These are phyloP conservation scores for Lordiphosa fenestrarum DNA, from an alignment of 2,888 invertebrate genomes.

Conservation along the genomic window DNA sequence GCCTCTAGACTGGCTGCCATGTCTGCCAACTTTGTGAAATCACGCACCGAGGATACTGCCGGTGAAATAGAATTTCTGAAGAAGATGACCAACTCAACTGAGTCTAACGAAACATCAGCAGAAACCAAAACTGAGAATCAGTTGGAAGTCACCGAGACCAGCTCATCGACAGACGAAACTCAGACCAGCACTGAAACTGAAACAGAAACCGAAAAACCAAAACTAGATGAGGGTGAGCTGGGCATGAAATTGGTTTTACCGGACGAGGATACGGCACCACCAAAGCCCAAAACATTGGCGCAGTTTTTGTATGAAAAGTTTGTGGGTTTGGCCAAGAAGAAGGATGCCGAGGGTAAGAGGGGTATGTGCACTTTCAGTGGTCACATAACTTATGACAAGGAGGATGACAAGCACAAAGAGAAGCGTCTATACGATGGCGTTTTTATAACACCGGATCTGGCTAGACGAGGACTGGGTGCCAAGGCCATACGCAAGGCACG, in stretches of 20 bases:
- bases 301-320: slow-evolving; percentile 19
- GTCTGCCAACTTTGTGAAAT: background rate
- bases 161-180: slow-evolving; percentile 1
- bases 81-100: background rate
- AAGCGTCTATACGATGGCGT: background rate
- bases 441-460: slow-evolving; percentile 23
- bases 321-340: slow-evolving; percentile 12
- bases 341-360: slow-evolving; percentile 1
- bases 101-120: background rate
- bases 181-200: background rate
- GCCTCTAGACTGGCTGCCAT: background rate
- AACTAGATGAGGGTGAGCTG: slow-evolving; percentile 23
- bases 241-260: slow-evolving; percentile 15
- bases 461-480: slow-evolving; percentile 16
- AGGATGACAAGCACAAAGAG: background rate
- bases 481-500: background rate
- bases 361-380: slow-evolving; percentile 17
- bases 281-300: slow-evolving; percentile 1
- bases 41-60: no score
- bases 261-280: background rate
- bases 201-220: background rate
- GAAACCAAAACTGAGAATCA: background rate
- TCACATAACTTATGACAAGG: background rate
- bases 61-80: background rate
- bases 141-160: background rate